Evolutionary conservation across 53 echinoderm and acorn worm genomes (phyloP), one percentile per base, ranked within the genome.

Genomic region (Echinarachnius parma): DNA sequence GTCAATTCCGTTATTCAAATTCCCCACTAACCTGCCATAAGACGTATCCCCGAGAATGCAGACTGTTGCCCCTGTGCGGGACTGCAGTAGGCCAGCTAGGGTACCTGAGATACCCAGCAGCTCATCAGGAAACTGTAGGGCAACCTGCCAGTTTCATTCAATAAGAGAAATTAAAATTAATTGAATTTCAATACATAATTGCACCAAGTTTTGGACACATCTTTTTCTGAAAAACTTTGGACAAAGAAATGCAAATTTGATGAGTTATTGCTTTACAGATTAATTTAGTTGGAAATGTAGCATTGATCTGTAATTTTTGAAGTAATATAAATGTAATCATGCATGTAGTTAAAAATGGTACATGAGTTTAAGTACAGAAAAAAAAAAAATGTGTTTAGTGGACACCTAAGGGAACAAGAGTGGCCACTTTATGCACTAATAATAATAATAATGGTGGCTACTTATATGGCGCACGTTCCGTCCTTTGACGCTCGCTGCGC

Each of bases 31-130:
- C 95, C 95, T 95, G 77, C 95, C 95, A 77, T 95, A 95, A 49
- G 95, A 95, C 23, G 95, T 95, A 46, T 95, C 95, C 15, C 83
- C 95, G 13, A 95, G 80, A 46, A 95, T 82, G 47, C 81, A 90
- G 64, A 81, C 78, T 7, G 11, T 59, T 0, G 90, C 69, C 22
- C 62, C 23, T 5, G 87, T 95, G 44, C 65, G 66, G 21, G 57
- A 31, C 58, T 87, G 57, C 18, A 95, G 75, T 25, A 53, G 28
- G n/a, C 46, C 29, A 4, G 76, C 86, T 1, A 95, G 74, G 53
- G 60, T 37, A 21, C 64, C 63, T 5, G 96, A 66, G 37, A 75
- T 52, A 3, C 59, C 61, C 48, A 95, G 63, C 3, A 95, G 87
- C 18, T 82, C 72, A 74, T 95, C 96, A 20, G 96, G 96, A 74